These are phyloP conservation scores for Amblyopsis rosae DNA, from an alignment of 2,113 vertebrate species.

Conservation along the genomic window DNA sequence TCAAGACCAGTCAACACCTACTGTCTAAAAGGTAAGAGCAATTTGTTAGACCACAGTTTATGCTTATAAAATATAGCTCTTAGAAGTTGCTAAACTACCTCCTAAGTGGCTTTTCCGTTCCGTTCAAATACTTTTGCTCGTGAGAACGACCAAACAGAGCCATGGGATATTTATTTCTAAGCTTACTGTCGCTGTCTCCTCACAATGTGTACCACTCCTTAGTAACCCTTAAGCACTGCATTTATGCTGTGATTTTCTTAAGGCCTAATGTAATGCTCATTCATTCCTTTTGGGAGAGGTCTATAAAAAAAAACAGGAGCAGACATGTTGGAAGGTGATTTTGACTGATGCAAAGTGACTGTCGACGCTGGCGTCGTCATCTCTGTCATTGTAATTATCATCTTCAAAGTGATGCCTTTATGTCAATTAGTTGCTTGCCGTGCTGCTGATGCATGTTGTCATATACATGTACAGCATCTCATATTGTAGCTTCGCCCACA, in stretches of 20 bases:
- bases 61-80: conserved; percentile 5
- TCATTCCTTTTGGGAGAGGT: conserved; percentile 30
- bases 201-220: neutral
- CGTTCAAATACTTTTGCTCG: conserved; percentile 61
- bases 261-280: conserved; percentile 40
- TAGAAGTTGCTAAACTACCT: conserved; percentile 70
- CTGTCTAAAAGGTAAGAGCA: neutral
- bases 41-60: too few species aligned
- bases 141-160: conserved; percentile 68
- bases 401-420: conserved; percentile 4
- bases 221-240: conserved; percentile 11
- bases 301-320: conserved; percentile 13
- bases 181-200: conserved; percentile 52
- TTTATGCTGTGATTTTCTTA: conserved; percentile 37
- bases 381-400: neutral
- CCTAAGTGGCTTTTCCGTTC: conserved; percentile 62
- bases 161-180: conserved; percentile 58
- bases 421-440: conserved; percentile 9
- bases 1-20: too few species aligned
- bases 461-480: neutral
- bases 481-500: neutral
- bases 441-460: neutral
- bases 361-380: neutral
- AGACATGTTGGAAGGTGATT: conserved; percentile 11
- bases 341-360: conserved; percentile 10